These are phyloP conservation scores for Chunga burmeisteri DNA, from an alignment of 2,113 vertebrate genomes.

Conservation along the genomic window DNA sequence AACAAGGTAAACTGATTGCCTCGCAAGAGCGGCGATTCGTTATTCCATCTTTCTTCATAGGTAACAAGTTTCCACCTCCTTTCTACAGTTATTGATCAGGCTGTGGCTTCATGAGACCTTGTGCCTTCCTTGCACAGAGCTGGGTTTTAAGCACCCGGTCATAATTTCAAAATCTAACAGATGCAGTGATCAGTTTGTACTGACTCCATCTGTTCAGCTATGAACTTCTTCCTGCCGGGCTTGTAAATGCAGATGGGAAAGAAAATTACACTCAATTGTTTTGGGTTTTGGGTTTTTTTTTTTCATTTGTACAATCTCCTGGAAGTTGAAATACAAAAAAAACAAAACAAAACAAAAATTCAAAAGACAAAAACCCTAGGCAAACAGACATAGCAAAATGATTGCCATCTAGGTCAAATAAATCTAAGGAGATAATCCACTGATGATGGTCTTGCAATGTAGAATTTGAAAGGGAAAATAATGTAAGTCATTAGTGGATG, in stretches of 20 bases:
- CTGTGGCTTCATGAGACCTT: neutral
- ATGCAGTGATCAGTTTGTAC: neutral
- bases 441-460: neutral
- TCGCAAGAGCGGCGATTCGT: neutral
- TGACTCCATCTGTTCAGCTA: slow-evolving; percentile 20
- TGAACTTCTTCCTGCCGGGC: neutral
- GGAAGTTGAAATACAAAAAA: neutral
- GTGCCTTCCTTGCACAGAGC: neutral
- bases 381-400: neutral
- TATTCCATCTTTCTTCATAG: neutral
- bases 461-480: neutral
- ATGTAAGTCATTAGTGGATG: neutral
- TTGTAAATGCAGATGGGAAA: neutral
- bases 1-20: neutral
- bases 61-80: neutral
- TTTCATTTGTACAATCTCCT: neutral
- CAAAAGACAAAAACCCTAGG: neutral
- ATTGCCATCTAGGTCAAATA: neutral
- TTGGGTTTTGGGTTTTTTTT: neutral
- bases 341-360: neutral
- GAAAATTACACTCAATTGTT: neutral
- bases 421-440: neutral
- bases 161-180: neutral
- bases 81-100: neutral
- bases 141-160: neutral